A percentile compares a stretch with the other conserved stretches of the same genome.
Evolutionary conservation across 2,888 invertebrate species (phyloP).

Genomic region (Pedicia rivosa): DNA sequence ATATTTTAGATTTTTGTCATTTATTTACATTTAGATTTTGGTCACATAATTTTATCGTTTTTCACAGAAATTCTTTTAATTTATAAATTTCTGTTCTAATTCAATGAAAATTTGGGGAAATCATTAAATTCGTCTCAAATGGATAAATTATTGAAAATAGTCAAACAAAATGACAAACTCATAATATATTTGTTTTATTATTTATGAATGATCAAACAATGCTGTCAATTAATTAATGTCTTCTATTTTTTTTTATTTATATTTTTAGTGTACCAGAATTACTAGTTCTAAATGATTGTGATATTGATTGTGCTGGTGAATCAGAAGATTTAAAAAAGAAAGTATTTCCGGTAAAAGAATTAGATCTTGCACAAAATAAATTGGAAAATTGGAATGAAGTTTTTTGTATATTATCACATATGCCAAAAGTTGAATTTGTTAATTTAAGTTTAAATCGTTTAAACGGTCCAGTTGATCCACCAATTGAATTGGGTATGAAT

Average conservation of each 20-base stretch:
- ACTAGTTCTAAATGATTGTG: slow-evolving; percentile 79
- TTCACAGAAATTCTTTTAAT: no score
- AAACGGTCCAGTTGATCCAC: slow-evolving; percentile 46
- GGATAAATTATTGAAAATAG: not conserved
- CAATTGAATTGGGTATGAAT: slow-evolving; percentile 27
- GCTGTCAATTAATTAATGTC: not conserved
- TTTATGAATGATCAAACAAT: no score
- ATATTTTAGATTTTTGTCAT: no score
- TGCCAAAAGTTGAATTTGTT: slow-evolving; percentile 78
- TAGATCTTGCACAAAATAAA: slow-evolving; percentile 87
- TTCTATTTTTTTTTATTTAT: slow-evolving; percentile 4
- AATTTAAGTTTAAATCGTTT: slow-evolving; percentile 83
- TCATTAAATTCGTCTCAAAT: not conserved
- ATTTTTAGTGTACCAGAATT: slow-evolving; percentile 54
- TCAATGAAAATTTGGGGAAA: no score
- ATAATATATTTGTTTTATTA: not conserved
- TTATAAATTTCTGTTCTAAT: no score
- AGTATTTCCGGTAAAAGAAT: slow-evolving; percentile 79
- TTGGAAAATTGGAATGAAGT: slow-evolving; percentile 83
- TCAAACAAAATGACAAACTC: not conserved
- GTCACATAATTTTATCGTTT: no score
- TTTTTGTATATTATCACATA: slow-evolving; percentile 69
- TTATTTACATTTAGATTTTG: no score
- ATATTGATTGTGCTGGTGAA: slow-evolving; percentile 79
- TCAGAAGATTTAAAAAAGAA: slow-evolving; percentile 62